Conservation (phyloP, 2,113 vertebrate genomes). For the Trochalopteron elliotii region DNA sequence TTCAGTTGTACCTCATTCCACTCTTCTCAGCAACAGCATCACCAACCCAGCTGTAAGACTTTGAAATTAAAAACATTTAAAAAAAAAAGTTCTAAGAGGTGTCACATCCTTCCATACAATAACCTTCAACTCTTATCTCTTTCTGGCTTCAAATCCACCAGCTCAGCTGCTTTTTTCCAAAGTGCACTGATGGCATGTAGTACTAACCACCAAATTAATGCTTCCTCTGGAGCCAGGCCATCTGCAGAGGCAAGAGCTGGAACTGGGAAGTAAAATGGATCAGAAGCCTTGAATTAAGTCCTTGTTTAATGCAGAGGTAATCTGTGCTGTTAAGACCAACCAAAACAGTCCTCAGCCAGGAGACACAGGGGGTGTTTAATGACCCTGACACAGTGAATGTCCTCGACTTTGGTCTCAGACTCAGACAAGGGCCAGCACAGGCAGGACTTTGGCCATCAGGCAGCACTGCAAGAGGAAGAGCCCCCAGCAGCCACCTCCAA, state of each 20-base stretch:
- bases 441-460: fast-evolving
- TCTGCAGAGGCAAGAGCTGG: not conserved
- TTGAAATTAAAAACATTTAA: not conserved
- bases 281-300: slow-evolving; percentile 34
- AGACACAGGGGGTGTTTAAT: not conserved
- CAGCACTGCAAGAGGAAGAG: not conserved
- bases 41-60: not conserved
- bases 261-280: not conserved
- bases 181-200: not conserved
- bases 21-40: not conserved
- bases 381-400: not conserved
- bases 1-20: not conserved
- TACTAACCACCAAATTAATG: not conserved
- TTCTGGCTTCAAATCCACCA: not conserved
- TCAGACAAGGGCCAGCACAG: not conserved
- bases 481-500: not conserved
- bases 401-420: not conserved
- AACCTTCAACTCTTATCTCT: slow-evolving; percentile 24
- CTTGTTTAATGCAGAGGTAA: slow-evolving; percentile 10
- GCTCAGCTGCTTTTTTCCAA: not conserved
- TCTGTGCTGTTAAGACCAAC: not conserved
- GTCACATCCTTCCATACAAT: not conserved
- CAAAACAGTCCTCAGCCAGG: not conserved
- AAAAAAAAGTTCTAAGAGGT: not conserved
- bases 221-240: not conserved